Evolutionary conservation across 2,888 invertebrate species (phyloP).

Genomic region (Parelbella ahira): DNA sequence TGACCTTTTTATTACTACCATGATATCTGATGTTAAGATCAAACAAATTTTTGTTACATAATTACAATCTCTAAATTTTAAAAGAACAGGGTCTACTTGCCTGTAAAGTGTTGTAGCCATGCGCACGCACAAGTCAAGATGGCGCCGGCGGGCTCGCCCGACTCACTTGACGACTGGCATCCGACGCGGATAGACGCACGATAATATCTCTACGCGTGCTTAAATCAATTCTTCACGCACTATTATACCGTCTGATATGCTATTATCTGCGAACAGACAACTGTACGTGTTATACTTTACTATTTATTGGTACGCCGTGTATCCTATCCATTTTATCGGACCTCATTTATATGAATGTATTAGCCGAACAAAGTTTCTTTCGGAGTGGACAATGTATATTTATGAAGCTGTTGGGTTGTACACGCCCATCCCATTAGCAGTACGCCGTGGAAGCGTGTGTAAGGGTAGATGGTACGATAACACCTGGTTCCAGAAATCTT

Average conservation of each 20-base stretch:
- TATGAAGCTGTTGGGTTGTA: constrained; percentile 20
- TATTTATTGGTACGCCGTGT: not conserved
- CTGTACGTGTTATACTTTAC: constrained; percentile 16
- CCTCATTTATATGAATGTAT: constrained; percentile 14
- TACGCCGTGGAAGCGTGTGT: constrained; percentile 18
- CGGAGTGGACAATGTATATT: constrained; percentile 14
- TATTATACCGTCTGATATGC: constrained; percentile 29
- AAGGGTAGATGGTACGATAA: constrained; percentile 22
- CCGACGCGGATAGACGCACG: constrained; percentile 24
- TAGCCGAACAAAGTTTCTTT: constrained; percentile 12
- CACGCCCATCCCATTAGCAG: constrained; percentile 23
- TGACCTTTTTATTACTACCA: too few species aligned
- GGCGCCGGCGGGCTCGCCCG: too few species aligned
- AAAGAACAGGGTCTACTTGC: too few species aligned
- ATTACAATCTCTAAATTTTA: too few species aligned
- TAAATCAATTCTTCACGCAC: constrained; percentile 38
- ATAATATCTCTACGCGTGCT: constrained; percentile 28
- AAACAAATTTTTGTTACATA: too few species aligned
- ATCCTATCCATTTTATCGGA: constrained; percentile 17
- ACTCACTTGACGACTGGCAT: constrained; percentile 8
- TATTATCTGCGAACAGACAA: constrained; percentile 13
- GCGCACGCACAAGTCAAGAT: too few species aligned
- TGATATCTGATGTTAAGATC: too few species aligned
- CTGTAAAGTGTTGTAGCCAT: too few species aligned
- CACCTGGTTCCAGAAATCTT: constrained; percentile 18